Base-by-base conservation (phyloP, 2,113 vertebrate species). In the Tursiops truncatus region DNA sequence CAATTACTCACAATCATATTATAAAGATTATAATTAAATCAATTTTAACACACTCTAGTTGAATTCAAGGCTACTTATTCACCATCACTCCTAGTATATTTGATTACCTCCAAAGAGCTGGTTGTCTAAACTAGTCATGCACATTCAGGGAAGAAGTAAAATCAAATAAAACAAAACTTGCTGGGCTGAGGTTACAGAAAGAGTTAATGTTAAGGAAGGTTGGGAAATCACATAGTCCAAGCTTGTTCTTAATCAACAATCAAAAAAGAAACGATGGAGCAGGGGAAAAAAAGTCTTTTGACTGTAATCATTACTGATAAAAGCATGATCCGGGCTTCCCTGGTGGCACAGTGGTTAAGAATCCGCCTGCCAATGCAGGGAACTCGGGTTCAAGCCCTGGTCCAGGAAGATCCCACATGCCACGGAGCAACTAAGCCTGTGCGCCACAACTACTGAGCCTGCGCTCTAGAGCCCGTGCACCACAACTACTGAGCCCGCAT, bases 21-120 rank as follows among this genome's bases (percentile, higher is more conserved):
- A 87, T 26, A 74, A 92, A 87, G n/a, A 18, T 53, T 86, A 38
- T 82, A 86, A 70, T 82, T 95, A 96, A 95, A 89, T 86, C 50
- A 56, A 53, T 81, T 44, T 86, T 60, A 92, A 89, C 31, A 81
- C 56, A 73, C 18, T 79, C 79, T 47, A 58, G 21, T 70, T 93
- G 44, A 79, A 65, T 70, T 90, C 36, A 26, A 80, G 47, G 13
- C 28, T 76, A 14, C 10, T 83, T 88, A 94, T 83, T 87, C 58
- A 94, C 13, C 31, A 67, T 6, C n/a, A 68, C 12, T 83, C 31
- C 50, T 86, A 25, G 9, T 13, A 50, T 21, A 84, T 91, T 41
- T 73, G 47, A 84, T 93, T 89, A 85, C 15, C 36, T n/a, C 23
- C 53, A 65, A 93, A 89, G 17, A n/a, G 18, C 26, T n/a, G 76